A percentile compares a stretch with the other conserved stretches of the same genome.
Evolutionary conservation across 2,888 invertebrate species (phyloP).

Genomic region (Mellilla xanthometata): DNA sequence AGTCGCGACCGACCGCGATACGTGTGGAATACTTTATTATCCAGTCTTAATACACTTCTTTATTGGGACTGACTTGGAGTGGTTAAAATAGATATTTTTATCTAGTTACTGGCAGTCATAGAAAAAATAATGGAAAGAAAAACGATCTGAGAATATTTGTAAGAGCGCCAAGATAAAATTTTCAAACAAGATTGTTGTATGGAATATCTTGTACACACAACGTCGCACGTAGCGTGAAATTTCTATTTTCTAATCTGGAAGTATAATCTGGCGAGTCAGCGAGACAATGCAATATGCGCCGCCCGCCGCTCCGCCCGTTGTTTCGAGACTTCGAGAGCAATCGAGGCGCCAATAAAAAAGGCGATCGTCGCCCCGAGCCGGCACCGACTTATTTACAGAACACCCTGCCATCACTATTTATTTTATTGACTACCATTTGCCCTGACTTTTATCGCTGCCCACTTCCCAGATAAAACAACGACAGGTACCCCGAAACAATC

Average conservation of each 20-base stretch:
- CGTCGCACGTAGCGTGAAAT: slow-evolving; percentile 32
- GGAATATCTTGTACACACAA: slow-evolving; percentile 46
- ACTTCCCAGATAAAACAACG: slow-evolving; percentile 75
- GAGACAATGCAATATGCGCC: slow-evolving; percentile 61
- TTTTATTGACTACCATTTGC: slow-evolving; percentile 82
- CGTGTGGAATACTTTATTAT: slow-evolving; percentile 75
- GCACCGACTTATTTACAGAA: slow-evolving; percentile 81
- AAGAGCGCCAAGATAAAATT: background rate
- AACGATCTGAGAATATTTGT: too few relatives aligned
- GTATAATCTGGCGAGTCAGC: slow-evolving; percentile 73
- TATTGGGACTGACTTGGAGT: slow-evolving; percentile 20
- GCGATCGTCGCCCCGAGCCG: slow-evolving; percentile 78
- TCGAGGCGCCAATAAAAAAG: slow-evolving; percentile 83
- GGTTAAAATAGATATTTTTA: background rate
- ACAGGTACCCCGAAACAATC: slow-evolving; percentile 58
- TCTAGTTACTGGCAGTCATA: too few relatives aligned
- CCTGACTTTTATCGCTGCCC: slow-evolving; percentile 79
- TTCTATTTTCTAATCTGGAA: slow-evolving; percentile 71
- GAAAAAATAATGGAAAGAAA: too few relatives aligned
- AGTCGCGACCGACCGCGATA: slow-evolving; percentile 65
- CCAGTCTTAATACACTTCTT: slow-evolving; percentile 54
- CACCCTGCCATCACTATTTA: slow-evolving; percentile 80
- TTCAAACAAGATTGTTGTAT: slow-evolving; percentile 8
- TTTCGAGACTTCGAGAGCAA: slow-evolving; percentile 82
- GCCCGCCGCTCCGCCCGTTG: slow-evolving; percentile 68